Conservation (phyloP, 2,797 vertebrate genomes). For the Coreius guichenoti region DNA sequence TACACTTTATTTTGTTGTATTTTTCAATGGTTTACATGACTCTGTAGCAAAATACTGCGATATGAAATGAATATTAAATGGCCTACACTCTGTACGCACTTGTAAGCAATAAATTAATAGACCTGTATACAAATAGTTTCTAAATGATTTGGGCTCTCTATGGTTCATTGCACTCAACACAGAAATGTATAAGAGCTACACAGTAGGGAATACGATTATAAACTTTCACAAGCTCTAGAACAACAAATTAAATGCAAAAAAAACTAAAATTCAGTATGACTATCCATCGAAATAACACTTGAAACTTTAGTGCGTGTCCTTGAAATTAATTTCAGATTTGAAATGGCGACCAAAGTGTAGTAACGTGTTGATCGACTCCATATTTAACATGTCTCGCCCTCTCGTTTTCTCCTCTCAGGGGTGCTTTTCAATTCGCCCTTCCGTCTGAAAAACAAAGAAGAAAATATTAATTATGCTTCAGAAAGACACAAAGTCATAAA, state of each 20-base stretch:
- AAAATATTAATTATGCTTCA: slow-evolving; percentile 71
- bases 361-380: slow-evolving; percentile 52
- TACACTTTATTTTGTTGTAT: slow-evolving; percentile 64
- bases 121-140: slow-evolving; percentile 35
- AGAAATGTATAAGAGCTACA: slow-evolving; percentile 34
- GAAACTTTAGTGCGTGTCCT: background rate
- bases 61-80: slow-evolving; percentile 50
- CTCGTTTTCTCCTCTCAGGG: slow-evolving; percentile 73
- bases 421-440: slow-evolving; percentile 70
- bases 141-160: slow-evolving; percentile 20
- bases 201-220: slow-evolving; percentile 17
- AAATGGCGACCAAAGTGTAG: slow-evolving; percentile 69
- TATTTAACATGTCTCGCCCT: slow-evolving; percentile 77
- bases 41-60: slow-evolving; percentile 56
- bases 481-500: slow-evolving; percentile 49
- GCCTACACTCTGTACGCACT: slow-evolving; percentile 17
- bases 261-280: background rate
- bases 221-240: slow-evolving; percentile 26
- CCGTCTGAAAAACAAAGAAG: slow-evolving; percentile 86
- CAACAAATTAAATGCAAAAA: slow-evolving; percentile 33
- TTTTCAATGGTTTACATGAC: slow-evolving; percentile 63
- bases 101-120: slow-evolving; percentile 47
- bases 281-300: slow-evolving; percentile 10
- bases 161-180: background rate
- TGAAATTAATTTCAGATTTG: slow-evolving; percentile 17